Conservation (phyloP, 2,888 invertebrate genomes). For the Hyppa rectilinea region DNA sequence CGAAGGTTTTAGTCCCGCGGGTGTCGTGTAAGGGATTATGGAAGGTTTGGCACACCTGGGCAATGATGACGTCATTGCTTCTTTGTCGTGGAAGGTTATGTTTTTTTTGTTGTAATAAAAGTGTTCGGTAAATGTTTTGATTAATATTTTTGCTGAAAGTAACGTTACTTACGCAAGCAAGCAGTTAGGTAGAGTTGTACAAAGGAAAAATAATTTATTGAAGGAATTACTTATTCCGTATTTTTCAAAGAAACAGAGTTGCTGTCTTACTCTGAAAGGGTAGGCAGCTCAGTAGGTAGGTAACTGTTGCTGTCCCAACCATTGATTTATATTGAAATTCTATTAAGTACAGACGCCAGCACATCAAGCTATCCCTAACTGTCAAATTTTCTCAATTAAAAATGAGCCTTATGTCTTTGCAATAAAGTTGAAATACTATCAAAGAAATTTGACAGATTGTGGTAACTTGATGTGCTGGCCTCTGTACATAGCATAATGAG, state of each 20-base stretch:
- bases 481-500: too few species aligned
- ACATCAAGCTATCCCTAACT: too few species aligned
- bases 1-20: conserved; percentile 54
- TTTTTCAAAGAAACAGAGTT: not conserved
- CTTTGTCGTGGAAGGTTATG: conserved; percentile 19
- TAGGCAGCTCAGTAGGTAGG: not conserved
- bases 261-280: not conserved
- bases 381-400: too few species aligned
- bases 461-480: too few species aligned
- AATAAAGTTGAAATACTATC: too few species aligned
- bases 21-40: conserved; percentile 59
- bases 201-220: not conserved
- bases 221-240: not conserved
- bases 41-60: conserved; percentile 58
- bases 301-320: not conserved
- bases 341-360: too few species aligned
- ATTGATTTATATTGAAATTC: not conserved
- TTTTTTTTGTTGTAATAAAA: conserved; percentile 2
- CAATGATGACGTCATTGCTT: conserved; percentile 58
- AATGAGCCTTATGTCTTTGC: too few species aligned
- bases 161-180: not conserved
- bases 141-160: not conserved
- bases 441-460: too few species aligned
- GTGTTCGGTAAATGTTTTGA: not conserved
- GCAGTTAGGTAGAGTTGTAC: not conserved